Evolutionary conservation across 2,888 invertebrate species (phyloP).

Genomic region (Eupithecia pulchellata): DNA sequence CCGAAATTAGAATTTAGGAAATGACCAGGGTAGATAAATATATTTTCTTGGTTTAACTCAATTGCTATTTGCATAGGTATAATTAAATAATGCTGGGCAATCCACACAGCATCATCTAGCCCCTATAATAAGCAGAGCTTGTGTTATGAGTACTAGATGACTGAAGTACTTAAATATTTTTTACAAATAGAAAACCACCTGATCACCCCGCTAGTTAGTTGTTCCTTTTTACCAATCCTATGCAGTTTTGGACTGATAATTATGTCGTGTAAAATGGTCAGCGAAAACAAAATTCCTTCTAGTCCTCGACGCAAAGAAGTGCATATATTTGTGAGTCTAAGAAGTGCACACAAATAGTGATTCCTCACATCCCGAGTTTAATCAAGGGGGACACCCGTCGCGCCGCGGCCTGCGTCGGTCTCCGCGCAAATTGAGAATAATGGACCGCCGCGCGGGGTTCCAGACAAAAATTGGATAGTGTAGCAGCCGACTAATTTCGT

Average conservation of each 20-base stretch:
- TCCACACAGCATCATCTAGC: no score
- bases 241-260: background rate
- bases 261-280: background rate
- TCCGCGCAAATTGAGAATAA: slow-evolving; percentile 83
- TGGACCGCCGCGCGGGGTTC: slow-evolving; percentile 72
- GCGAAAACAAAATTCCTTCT: background rate
- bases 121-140: no score
- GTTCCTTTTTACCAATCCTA: no score
- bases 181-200: no score
- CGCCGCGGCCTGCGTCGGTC: slow-evolving; percentile 65
- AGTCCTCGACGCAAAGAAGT: background rate
- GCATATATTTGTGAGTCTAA: slow-evolving; percentile 11
- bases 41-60: background rate
- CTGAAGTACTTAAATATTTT: no score
- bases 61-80: no score
- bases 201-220: no score
- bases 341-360: slow-evolving; percentile 75
- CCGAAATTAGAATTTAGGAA: background rate
- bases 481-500: slow-evolving; percentile 39
- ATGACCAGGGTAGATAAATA: background rate
- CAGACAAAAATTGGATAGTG: slow-evolving; percentile 63
- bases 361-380: slow-evolving; percentile 79
- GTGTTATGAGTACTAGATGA: no score
- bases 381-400: slow-evolving; percentile 85
- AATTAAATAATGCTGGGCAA: no score